phyloP scores from a whole-genome alignment of 2,888 invertebrate species.

The Kuschelorhynchus macadamiae region DNA sequence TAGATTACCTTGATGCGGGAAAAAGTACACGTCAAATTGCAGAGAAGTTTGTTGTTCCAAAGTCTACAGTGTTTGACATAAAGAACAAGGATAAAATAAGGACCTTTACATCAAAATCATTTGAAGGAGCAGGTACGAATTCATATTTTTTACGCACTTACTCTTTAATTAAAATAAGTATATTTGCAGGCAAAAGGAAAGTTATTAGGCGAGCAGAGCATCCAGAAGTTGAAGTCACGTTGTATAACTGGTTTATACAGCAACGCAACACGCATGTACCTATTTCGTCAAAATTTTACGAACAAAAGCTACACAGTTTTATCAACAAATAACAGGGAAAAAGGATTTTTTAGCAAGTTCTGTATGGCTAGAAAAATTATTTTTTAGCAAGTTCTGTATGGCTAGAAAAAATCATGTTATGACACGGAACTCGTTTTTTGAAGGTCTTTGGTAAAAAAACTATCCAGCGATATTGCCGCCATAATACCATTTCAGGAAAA shows the following conservation, averaged over 20 bases:
- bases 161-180: too few relatives aligned
- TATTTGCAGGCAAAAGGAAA: constrained; percentile 35
- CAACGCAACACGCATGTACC: constrained; percentile 43
- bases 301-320: constrained; percentile 49
- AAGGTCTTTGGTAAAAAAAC: constrained; percentile 51
- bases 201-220: constrained; percentile 43
- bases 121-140: neutral
- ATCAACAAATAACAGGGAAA: constrained; percentile 47
- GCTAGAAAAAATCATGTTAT: constrained; percentile 52
- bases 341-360: constrained; percentile 40
- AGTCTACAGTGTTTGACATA: constrained; percentile 1
- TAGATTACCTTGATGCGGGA: too few relatives aligned
- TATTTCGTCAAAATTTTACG: constrained; percentile 47
- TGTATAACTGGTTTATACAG: constrained; percentile 49
- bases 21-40: neutral
- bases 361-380: constrained; percentile 52
- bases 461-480: constrained; percentile 48
- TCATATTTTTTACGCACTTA: neutral
- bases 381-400: constrained; percentile 50
- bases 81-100: neutral
- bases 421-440: constrained; percentile 50
- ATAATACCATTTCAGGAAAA: constrained; percentile 44
- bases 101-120: constrained; percentile 1
- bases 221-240: constrained; percentile 43
- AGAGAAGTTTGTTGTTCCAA: neutral